phyloP scores from a whole-genome alignment of 2,113 vertebrate species.

The Cyanoliseus patagonus region DNA sequence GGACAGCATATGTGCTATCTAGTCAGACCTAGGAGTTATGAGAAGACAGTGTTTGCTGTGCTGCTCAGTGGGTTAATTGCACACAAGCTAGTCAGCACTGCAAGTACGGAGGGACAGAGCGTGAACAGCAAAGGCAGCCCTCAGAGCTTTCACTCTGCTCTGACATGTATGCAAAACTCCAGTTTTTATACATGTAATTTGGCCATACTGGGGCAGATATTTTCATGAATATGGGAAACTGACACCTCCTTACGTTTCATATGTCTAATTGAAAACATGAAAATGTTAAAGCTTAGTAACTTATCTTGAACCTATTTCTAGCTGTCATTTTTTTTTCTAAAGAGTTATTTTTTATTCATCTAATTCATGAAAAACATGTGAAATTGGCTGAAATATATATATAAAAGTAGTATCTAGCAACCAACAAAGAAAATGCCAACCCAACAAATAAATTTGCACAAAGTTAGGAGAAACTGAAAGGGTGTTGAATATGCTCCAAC shows the following conservation, averaged over 20 bases:
- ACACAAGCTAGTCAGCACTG: neutral
- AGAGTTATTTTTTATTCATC: neutral
- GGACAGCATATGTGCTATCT: neutral
- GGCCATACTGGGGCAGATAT: neutral
- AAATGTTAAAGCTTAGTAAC: neutral
- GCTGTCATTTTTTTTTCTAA: neutral
- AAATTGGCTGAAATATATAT: neutral
- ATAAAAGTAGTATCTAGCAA: neutral
- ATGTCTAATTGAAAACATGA: neutral
- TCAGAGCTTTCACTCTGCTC: neutral
- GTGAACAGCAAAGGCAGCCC: neutral
- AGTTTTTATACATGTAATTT: fast-evolving
- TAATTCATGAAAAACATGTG: neutral
- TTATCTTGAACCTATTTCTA: neutral
- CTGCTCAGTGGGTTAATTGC: fast-evolving
- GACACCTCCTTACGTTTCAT: neutral
- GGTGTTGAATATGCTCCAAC: neutral
- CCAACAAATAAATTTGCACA: neutral
- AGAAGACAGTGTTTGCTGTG: neutral
- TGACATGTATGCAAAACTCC: neutral
- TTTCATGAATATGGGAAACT: neutral
- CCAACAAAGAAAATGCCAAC: neutral
- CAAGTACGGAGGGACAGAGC: fast-evolving
- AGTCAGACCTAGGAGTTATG: neutral
- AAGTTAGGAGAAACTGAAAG: neutral